These are phyloP conservation scores for Mesodorylaimus sp. DNA, from an alignment of 2,888 invertebrate species.

Conservation along the genomic window DNA sequence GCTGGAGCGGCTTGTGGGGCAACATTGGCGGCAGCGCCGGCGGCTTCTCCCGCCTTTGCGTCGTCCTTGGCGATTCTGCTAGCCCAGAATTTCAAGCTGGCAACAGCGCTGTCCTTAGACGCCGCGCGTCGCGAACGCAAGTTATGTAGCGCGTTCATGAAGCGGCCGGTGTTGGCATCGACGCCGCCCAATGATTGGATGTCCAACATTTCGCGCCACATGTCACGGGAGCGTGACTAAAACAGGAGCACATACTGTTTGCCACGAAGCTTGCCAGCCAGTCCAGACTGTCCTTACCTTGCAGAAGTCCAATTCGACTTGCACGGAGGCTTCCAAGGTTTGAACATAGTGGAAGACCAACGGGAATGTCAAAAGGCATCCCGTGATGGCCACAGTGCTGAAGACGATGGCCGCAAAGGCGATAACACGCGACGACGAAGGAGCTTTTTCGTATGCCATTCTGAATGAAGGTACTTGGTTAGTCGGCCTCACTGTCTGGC, in stretches of 20 bases:
- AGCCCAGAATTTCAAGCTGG: conserved; percentile 3
- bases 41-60: background rate
- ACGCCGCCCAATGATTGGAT: conserved; percentile 12
- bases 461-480: too few species aligned
- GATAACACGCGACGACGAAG: conserved; percentile 1
- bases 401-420: conserved; percentile 12
- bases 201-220: conserved; percentile 29
- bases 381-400: conserved; percentile 11
- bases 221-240: conserved; percentile 25
- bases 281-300: conserved; percentile 1
- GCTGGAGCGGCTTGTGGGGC: conserved; percentile 9
- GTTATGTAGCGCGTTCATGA: background rate
- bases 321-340: conserved; percentile 10
- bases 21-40: conserved; percentile 15
- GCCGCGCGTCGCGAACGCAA: background rate
- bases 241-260: conserved; percentile 1
- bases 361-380: conserved; percentile 11
- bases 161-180: background rate
- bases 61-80: conserved; percentile 4
- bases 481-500: too few species aligned
- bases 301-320: conserved; percentile 10
- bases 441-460: background rate
- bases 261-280: background rate
- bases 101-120: too few species aligned
- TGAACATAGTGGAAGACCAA: conserved; percentile 12